Percentiles rank a stretch among this genome's conserved stretches.
These are phyloP conservation scores for Phania funesta DNA, from an alignment of 2,888 invertebrate genomes.

Conservation along the genomic window DNA sequence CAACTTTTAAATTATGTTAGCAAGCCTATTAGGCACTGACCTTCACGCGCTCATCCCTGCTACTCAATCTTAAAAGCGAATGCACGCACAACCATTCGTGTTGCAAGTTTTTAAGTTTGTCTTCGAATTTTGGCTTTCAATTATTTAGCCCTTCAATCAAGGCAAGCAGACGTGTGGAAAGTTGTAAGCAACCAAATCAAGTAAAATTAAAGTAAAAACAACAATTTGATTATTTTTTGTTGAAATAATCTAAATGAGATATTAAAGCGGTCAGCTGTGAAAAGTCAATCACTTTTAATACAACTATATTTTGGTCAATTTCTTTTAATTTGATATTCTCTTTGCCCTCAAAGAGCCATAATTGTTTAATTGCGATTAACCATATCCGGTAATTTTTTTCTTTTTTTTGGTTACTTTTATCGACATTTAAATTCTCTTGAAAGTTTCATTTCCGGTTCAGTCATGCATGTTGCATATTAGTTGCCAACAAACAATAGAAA, in stretches of 20 bases:
- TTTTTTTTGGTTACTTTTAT: constrained; percentile 9
- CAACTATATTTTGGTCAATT: neutral
- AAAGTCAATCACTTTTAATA: constrained; percentile 8
- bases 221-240: constrained; percentile 9
- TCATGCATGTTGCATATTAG: constrained; percentile 32
- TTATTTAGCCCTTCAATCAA: constrained; percentile 22
- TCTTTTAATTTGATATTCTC: neutral
- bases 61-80: neutral
- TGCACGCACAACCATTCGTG: neutral
- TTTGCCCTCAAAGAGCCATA: neutral
- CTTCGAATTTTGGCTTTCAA: constrained; percentile 8
- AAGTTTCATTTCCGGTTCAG: constrained; percentile 47
- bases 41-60: neutral
- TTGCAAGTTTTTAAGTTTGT: constrained; percentile 25
- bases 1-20: too few relatives aligned
- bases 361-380: constrained; percentile 41
- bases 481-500: constrained; percentile 29
- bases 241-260: constrained; percentile 6
- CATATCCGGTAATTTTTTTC: constrained; percentile 42
- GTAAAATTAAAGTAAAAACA: too few relatives aligned
- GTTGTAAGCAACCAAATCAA: neutral
- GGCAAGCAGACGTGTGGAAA: constrained; percentile 58
- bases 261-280: constrained; percentile 5
- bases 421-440: constrained; percentile 5
- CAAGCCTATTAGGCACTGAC: neutral